Percentiles rank a stretch among this genome's conserved stretches.
Conservation (phyloP, 2,797 vertebrate genomes). For the Acropternis orthonyx region DNA sequence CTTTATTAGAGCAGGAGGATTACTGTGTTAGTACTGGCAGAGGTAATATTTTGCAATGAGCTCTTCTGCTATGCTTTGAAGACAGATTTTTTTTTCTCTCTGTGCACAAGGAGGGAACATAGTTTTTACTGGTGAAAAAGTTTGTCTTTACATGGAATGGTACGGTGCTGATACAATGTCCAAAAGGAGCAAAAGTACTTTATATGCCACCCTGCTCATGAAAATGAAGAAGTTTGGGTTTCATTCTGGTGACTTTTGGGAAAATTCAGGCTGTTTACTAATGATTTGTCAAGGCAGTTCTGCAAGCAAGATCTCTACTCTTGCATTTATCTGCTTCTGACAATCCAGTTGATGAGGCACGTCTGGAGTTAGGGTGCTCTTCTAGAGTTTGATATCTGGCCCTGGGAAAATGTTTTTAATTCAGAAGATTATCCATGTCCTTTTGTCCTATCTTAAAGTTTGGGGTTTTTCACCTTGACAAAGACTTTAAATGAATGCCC, state of each 20-base stretch:
- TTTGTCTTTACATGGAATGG: background rate
- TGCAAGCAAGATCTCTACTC: background rate
- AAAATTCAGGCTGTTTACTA: background rate
- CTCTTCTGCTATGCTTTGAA: background rate
- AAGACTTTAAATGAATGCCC: background rate
- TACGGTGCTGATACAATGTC: rapidly evolving
- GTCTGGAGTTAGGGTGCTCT: background rate
- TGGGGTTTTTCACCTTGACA: background rate
- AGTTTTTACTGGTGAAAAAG: background rate
- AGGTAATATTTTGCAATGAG: background rate
- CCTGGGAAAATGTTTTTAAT: background rate
- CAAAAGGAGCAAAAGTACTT: background rate
- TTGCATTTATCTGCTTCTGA: background rate
- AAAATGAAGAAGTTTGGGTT: background rate
- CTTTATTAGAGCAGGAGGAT: background rate
- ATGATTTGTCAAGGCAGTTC: background rate
- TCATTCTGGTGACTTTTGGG: background rate
- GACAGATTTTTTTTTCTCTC: background rate
- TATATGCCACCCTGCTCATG: background rate
- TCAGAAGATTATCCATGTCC: background rate
- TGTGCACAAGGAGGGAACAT: background rate
- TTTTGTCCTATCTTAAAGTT: background rate
- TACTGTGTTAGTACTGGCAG: background rate
- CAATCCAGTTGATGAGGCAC: background rate
- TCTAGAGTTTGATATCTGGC: background rate